Conservation (phyloP, 2,797 vertebrate species). For the Limosa lapponica region DNA sequence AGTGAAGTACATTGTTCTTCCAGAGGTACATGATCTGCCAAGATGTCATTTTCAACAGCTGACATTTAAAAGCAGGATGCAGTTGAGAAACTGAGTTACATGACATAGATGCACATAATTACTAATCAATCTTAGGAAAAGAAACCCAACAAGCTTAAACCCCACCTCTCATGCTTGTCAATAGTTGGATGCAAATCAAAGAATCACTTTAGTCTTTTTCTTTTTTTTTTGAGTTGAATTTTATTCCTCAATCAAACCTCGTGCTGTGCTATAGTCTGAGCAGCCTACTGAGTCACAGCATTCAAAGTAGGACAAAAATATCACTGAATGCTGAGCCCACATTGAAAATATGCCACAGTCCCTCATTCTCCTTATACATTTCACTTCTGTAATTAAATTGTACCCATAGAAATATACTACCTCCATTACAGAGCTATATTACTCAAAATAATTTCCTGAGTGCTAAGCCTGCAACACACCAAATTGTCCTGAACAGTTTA, state of each 20-base stretch:
- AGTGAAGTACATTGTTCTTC: not conserved
- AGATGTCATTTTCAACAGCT: not conserved
- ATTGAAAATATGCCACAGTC: conserved; percentile 11
- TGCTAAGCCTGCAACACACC: not conserved
- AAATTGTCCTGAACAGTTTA: not conserved
- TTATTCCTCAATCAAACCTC: not conserved
- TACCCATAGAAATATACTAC: not conserved
- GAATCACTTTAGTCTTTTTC: not conserved
- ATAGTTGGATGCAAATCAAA: conserved; percentile 2
- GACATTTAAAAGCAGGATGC: not conserved
- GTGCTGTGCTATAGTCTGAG: not conserved
- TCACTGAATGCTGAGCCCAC: conserved; percentile 9
- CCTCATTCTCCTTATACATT: not conserved
- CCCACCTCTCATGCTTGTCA: not conserved
- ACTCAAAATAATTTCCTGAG: conserved; percentile 49
- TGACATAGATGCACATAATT: not conserved
- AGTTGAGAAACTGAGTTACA: not conserved
- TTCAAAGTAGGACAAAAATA: conserved; percentile 39
- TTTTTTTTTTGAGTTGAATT: not conserved
- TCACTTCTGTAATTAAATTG: conserved; percentile 16
- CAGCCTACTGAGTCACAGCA: conserved; percentile 3
- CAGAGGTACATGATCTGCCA: not conserved
- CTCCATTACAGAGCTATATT: not conserved
- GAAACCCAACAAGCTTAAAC: not conserved
- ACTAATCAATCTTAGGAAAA: not conserved